Evolutionary conservation across 2,113 vertebrate genomes (phyloP).

Genomic region (Astur gentilis): DNA sequence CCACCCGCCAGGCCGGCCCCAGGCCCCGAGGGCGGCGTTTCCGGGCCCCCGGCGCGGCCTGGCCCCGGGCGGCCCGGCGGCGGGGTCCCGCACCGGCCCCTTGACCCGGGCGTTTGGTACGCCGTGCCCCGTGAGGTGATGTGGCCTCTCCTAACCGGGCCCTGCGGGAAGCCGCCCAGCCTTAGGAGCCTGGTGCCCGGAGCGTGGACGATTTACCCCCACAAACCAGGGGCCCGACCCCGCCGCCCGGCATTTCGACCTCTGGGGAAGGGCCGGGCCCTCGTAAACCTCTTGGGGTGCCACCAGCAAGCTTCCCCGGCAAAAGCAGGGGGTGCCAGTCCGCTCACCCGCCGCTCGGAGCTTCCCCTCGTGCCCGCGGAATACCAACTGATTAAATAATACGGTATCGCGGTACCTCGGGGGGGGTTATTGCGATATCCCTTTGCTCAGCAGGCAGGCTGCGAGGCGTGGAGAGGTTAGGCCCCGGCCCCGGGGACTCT

Average conservation of each 20-base stretch:
- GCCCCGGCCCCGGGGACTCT: accelerated
- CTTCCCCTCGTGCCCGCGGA: accelerated
- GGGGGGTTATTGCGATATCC: not conserved
- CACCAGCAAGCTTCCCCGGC: not conserved
- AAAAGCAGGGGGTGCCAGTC: not conserved
- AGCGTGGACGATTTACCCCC: not conserved
- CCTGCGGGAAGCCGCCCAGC: not conserved
- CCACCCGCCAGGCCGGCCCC: too few species aligned
- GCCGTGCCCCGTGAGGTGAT: not conserved
- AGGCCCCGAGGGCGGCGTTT: too few species aligned
- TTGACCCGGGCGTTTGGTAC: not conserved
- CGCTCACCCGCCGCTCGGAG: not conserved
- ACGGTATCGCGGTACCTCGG: accelerated
- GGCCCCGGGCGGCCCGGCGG: too few species aligned
- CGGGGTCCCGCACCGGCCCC: too few species aligned
- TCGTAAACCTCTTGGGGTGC: not conserved
- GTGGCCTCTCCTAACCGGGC: not conserved
- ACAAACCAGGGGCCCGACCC: not conserved
- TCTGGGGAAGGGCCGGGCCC: not conserved
- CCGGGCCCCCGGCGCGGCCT: too few species aligned
- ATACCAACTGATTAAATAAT: not conserved
- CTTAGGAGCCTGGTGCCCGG: not conserved
- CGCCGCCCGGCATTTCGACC: not conserved
- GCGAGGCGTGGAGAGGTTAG: not conserved
- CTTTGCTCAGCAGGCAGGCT: not conserved